These are phyloP conservation scores for Papilio xuthus DNA, from an alignment of 1,140 invertebrate species.

Conservation along the genomic window DNA sequence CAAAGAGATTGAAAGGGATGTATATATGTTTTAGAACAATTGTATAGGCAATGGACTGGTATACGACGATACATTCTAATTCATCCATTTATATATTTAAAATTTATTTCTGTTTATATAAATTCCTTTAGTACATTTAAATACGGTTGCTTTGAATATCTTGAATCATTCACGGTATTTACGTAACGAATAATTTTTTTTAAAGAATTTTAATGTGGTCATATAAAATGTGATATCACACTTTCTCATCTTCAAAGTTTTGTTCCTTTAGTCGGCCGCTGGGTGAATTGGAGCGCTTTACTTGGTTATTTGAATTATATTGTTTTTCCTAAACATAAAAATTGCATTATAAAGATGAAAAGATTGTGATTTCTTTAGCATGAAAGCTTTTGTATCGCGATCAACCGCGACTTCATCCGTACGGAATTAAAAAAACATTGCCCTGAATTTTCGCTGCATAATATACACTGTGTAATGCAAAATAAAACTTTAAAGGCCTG, in stretches of 20 bases:
- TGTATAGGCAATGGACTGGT: no score
- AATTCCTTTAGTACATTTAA: background rate
- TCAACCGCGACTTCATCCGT: no score
- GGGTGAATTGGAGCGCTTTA: background rate
- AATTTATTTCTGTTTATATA: background rate
- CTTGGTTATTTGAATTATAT: background rate
- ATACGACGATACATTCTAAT: background rate
- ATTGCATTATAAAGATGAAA: no score
- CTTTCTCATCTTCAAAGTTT: constrained; percentile 30
- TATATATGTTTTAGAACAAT: no score
- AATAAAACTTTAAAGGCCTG: no score
- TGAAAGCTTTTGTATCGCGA: no score
- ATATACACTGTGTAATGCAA: no score
- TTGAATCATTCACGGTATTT: background rate
- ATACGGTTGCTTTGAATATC: background rate
- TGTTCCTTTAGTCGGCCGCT: constrained; percentile 12
- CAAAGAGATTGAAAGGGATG: no score
- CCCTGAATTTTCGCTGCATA: no score
- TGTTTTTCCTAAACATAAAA: background rate
- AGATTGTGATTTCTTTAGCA: no score
- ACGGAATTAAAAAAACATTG: no score
- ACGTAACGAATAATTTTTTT: constrained; percentile 14
- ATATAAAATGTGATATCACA: constrained; percentile 33
- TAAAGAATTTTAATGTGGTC: constrained; percentile 34
- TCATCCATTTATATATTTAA: background rate